A percentile compares a stretch with the other conserved stretches of the same genome.
These are phyloP conservation scores for Heliothis virescens DNA, from an alignment of 1,140 invertebrate genomes.

Conservation along the genomic window DNA sequence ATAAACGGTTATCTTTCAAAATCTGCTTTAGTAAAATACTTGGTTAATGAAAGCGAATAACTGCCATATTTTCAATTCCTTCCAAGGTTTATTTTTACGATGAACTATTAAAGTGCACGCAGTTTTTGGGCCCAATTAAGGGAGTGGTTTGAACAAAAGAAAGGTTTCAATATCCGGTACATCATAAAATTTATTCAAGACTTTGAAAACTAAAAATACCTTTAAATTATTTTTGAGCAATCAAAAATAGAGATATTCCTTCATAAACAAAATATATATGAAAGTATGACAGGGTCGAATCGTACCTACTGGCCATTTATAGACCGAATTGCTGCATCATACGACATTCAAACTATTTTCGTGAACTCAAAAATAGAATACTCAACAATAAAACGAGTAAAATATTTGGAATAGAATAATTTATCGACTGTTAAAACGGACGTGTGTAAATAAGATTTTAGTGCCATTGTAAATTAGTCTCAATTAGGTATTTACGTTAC, in stretches of 20 bases:
- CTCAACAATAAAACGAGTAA: conserved; percentile 29
- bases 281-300: neutral
- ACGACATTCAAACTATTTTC: neutral
- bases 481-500: neutral
- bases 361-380: neutral
- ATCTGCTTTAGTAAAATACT: conserved; percentile 25
- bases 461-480: conserved; percentile 1
- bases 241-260: no score
- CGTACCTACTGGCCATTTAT: conserved; percentile 1
- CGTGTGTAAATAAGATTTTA: neutral
- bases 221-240: no score
- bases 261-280: no score
- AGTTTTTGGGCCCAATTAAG: neutral
- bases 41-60: conserved; percentile 29
- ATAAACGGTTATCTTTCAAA: conserved; percentile 23
- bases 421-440: conserved; percentile 25
- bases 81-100: neutral
- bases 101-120: neutral
- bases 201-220: no score
- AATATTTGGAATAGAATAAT: conserved; percentile 36
- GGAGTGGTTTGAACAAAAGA: no score
- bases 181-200: no score
- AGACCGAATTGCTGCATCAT: neutral
- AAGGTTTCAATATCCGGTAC: no score
- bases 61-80: conserved; percentile 10